phyloP scores from a whole-genome alignment of 2,888 invertebrate genomes.

The Chymomyza caudatula region DNA sequence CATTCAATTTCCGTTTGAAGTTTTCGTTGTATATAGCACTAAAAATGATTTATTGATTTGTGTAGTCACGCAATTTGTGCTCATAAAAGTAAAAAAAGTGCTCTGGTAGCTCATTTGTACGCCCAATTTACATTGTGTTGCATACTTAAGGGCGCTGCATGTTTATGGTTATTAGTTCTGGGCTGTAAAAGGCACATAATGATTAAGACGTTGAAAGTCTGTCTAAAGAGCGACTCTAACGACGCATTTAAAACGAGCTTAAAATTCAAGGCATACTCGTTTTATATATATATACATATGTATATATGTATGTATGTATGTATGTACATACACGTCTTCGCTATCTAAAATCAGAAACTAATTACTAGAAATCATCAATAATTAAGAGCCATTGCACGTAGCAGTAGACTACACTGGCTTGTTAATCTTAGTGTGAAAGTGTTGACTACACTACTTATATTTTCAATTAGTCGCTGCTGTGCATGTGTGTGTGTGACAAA shows the following conservation, averaged over 20 bases:
- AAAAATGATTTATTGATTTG: slow-evolving; percentile 70
- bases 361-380: slow-evolving; percentile 56
- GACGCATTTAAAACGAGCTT: too few relatives aligned
- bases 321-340: neutral
- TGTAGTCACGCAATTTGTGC: slow-evolving; percentile 66
- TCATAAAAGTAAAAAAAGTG: neutral
- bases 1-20: slow-evolving; percentile 66
- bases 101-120: slow-evolving; percentile 23
- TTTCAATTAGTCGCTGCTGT: slow-evolving; percentile 56
- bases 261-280: neutral
- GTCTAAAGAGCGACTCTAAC: neutral
- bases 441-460: slow-evolving; percentile 24
- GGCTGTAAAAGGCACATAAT: neutral
- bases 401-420: neutral
- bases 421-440: slow-evolving; percentile 20
- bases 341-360: slow-evolving; percentile 24
- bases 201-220: neutral
- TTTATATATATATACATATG: too few relatives aligned
- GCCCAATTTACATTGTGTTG: slow-evolving; percentile 3
- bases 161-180: slow-evolving; percentile 21
- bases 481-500: neutral
- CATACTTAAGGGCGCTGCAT: slow-evolving; percentile 5
- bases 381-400: slow-evolving; percentile 37
- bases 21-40: slow-evolving; percentile 27
- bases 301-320: too few relatives aligned